These are phyloP conservation scores for Hybos culiciformis DNA, from an alignment of 2,888 invertebrate genomes.

Conservation along the genomic window DNA sequence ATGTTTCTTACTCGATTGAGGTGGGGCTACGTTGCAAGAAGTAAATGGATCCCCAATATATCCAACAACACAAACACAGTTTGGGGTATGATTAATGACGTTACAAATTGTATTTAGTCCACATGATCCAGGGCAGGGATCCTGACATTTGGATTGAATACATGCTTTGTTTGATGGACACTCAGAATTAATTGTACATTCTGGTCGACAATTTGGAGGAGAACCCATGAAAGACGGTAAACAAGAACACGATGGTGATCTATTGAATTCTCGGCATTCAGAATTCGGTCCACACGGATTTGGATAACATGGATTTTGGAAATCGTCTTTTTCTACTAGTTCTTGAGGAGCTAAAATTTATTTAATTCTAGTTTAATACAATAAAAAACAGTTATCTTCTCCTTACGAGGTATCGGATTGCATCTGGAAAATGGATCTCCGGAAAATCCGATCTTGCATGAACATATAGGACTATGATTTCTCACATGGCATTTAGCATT, in stretches of 20 bases:
- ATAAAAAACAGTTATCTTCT: neutral
- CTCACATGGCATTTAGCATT: conserved; percentile 57
- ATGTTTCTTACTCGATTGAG: conserved; percentile 24
- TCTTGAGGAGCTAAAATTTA: conserved; percentile 7
- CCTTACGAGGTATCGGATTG: conserved; percentile 36
- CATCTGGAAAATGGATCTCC: conserved; percentile 63
- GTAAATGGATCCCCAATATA: conserved; percentile 53
- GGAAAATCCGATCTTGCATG: conserved; percentile 50
- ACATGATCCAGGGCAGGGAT: conserved; percentile 60
- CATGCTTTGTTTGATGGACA: conserved; percentile 58
- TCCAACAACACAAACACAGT: conserved; percentile 49
- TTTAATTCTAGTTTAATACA: neutral
- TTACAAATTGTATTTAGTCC: conserved; percentile 47
- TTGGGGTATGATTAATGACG: conserved; percentile 53
- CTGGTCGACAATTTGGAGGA: conserved; percentile 58
- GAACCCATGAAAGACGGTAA: conserved; percentile 48
- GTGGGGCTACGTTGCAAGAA: conserved; percentile 40
- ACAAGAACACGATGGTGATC: conserved; percentile 51
- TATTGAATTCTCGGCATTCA: conserved; percentile 48
- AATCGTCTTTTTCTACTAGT: conserved; percentile 22
- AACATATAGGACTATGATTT: conserved; percentile 66
- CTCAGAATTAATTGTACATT: conserved; percentile 56
- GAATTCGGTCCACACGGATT: conserved; percentile 63
- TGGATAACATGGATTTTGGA: conserved; percentile 50
- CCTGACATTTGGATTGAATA: conserved; percentile 52